Evolutionary conservation across 2,113 vertebrate genomes (phyloP).

Genomic region (Sakesphorus luctuosus): DNA sequence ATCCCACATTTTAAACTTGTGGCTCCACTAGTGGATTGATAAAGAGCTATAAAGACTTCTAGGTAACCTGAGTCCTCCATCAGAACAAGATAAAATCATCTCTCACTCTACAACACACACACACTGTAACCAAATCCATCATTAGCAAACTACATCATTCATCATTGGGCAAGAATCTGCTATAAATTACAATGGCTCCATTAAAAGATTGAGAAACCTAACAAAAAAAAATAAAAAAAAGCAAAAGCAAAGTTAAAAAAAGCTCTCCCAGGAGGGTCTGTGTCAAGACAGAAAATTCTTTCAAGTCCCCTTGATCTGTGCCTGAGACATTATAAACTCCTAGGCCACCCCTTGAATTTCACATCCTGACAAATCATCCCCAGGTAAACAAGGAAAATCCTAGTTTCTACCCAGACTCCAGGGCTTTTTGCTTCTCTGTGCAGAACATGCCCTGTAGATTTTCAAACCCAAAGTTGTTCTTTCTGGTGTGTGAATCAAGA

Average conservation of each 20-base stretch:
- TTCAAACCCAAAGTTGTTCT: background rate
- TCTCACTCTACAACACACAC: conserved; percentile 60
- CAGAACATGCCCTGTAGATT: background rate
- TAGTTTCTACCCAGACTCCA: background rate
- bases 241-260: background rate
- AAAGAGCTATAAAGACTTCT: conserved; percentile 8
- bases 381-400: background rate
- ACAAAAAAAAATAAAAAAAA: background rate
- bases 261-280: conserved; percentile 32
- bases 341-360: background rate
- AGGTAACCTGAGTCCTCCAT: conserved; percentile 17
- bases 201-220: conserved; percentile 29
- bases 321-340: background rate
- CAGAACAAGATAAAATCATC: conserved; percentile 61
- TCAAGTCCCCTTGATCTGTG: background rate
- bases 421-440: background rate
- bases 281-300: conserved; percentile 29
- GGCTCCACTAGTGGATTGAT: background rate
- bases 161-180: conserved; percentile 48
- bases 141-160: conserved; percentile 63
- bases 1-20: background rate
- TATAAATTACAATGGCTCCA: conserved; percentile 42
- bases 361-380: background rate
- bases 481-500: background rate
- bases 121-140: conserved; percentile 66